These are phyloP conservation scores for Proisotoma minuta DNA, from an alignment of 2,888 invertebrate genomes.

Conservation along the genomic window DNA sequence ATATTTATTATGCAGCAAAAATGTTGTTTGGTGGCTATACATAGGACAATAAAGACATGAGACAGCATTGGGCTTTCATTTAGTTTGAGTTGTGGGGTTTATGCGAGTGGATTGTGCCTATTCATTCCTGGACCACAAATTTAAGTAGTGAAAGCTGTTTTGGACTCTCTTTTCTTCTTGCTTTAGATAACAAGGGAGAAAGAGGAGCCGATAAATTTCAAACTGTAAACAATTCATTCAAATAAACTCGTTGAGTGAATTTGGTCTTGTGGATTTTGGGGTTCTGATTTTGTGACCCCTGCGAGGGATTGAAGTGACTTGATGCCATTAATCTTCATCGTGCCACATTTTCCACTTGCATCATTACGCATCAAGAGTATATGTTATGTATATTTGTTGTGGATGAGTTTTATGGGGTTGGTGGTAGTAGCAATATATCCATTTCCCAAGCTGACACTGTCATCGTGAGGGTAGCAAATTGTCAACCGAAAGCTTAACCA, in stretches of 20 bases:
- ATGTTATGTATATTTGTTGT: constrained; percentile 16
- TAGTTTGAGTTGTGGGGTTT: too few species aligned
- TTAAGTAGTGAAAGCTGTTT: too few species aligned
- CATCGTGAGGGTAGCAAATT: constrained; percentile 20
- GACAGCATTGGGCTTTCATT: too few species aligned
- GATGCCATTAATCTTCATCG: constrained; percentile 48
- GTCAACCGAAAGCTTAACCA: constrained; percentile 21
- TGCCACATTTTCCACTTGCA: constrained; percentile 47
- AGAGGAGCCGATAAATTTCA: constrained; percentile 3
- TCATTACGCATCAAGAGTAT: constrained; percentile 46
- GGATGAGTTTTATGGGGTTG: background rate
- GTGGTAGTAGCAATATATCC: constrained; percentile 14
- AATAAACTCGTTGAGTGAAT: constrained; percentile 16
- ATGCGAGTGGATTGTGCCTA: too few species aligned
- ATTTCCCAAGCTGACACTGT: constrained; percentile 20
- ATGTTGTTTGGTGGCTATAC: too few species aligned
- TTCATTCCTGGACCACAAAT: too few species aligned
- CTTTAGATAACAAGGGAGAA: too few species aligned
- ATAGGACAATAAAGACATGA: too few species aligned
- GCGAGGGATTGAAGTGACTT: constrained; percentile 31
- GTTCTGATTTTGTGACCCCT: constrained; percentile 33
- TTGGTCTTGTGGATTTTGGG: constrained; percentile 16
- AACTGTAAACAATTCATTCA: constrained; percentile 6
- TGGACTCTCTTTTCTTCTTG: too few species aligned
- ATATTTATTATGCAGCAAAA: too few species aligned